Conservation (phyloP, 2,888 invertebrate genomes). For the Liodrosophila aerea region DNA sequence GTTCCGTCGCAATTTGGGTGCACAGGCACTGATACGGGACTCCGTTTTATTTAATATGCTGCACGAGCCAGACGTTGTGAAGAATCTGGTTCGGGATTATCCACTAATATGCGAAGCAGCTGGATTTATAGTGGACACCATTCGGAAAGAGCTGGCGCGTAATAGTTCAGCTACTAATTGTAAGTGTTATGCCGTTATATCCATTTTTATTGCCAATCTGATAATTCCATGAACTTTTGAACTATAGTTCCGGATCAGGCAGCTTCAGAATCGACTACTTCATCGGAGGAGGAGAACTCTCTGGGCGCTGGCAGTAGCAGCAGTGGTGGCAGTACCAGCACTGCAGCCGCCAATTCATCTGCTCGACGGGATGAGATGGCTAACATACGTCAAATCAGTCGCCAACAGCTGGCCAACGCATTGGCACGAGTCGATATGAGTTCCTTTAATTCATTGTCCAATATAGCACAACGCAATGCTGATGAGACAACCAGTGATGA, state of each 20-base stretch:
- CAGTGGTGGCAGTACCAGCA: constrained; percentile 60
- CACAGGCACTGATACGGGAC: constrained; percentile 88
- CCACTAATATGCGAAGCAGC: constrained; percentile 88
- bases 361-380: constrained; percentile 73
- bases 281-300: constrained; percentile 81
- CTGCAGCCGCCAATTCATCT: constrained; percentile 54
- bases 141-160: constrained; percentile 80
- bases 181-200: constrained; percentile 31
- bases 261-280: constrained; percentile 81
- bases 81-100: constrained; percentile 86
- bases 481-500: constrained; percentile 61
- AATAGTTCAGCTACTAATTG: constrained; percentile 72
- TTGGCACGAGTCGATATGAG: constrained; percentile 77
- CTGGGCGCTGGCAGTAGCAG: constrained; percentile 75
- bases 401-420: constrained; percentile 81
- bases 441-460: constrained; percentile 81
- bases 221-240: neutral
- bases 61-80: constrained; percentile 86
- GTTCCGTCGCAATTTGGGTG: constrained; percentile 87
- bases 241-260: constrained; percentile 77
- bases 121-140: constrained; percentile 80
- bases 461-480: constrained; percentile 81
- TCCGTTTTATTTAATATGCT: constrained; percentile 87
- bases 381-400: constrained; percentile 81
- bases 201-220: no score